Base-by-base conservation (phyloP, 2,888 invertebrate genomes). In the Eupeodes luniger region DNA sequence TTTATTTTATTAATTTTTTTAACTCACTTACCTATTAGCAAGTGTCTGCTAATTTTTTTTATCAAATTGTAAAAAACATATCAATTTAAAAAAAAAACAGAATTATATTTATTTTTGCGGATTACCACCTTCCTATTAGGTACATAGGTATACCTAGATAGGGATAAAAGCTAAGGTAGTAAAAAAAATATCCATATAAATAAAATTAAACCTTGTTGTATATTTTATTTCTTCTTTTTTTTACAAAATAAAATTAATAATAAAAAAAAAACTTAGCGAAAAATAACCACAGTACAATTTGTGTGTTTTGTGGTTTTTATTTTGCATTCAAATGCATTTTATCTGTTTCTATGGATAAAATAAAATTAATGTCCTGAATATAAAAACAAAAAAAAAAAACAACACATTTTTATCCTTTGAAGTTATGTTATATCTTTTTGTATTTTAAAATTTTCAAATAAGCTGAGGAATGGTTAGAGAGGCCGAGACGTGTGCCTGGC, bases 261-360 rank as follows among this genome's bases (percentile, higher is more conserved):
- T 27, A 72, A 53, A 64, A 59, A 72, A 78, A 78, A 78, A 69
- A 36, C 49, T 0, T 10, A 27, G 74, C 53, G 64, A 57, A 16
- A 64, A 85, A 27, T 27, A 27, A 88, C 88, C 88, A 40, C 88
- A 88, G 53, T 78, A 85, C 85, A 84, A 88, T 88, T 88, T 88
- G 88, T 81, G 88, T 81, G 40, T 70, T 70, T 84, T 88, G 77
- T 19, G 84, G 84, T 84, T 85, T 27, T 64, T 59, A n/a, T 69
- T 74, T 51, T 74, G 49, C 62, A 88, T 77, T 84, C 84, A 81
- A 88, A 88, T 81, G 69, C 74, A 57, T 55, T 80, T 82, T 78
- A 67, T 78, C 59, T 76, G 47, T 77, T 72, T 66, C 40, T 44
- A 76, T 67, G 74, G 49, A 49, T 47, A 55, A 70, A 78, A 85